Percentiles rank a stretch among this genome's conserved stretches.
Evolutionary conservation across 2,113 vertebrate species (phyloP).

Genomic region (Scomber japonicus): DNA sequence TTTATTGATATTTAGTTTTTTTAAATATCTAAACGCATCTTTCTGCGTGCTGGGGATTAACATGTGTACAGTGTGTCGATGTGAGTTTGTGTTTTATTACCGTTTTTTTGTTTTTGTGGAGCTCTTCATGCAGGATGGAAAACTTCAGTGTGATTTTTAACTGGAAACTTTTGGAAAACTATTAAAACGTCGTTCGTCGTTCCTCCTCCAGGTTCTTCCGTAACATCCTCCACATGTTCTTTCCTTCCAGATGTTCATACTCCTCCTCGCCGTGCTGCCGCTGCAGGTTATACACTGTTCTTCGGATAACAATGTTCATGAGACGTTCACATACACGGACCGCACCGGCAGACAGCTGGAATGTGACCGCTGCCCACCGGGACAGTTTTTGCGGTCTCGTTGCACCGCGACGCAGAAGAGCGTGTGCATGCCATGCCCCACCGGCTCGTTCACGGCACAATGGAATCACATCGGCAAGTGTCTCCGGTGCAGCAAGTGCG

Average conservation of each 20-base stretch:
- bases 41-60: too few species aligned
- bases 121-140: too few species aligned
- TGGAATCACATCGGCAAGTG: slow-evolving; percentile 80
- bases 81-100: too few species aligned
- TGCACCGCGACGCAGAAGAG: slow-evolving; percentile 63
- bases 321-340: background rate
- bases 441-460: slow-evolving; percentile 74
- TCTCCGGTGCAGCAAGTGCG: slow-evolving; percentile 74
- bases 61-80: too few species aligned
- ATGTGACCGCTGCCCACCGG: slow-evolving; percentile 74
- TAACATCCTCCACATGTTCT: too few species aligned
- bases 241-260: background rate
- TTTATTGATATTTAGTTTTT: too few species aligned
- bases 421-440: slow-evolving; percentile 65
- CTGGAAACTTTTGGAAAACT: too few species aligned
- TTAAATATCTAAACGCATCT: too few species aligned
- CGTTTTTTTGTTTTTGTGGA: too few species aligned
- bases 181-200: too few species aligned
- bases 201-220: background rate
- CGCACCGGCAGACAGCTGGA: slow-evolving; percentile 5
- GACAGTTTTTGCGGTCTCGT: slow-evolving; percentile 31
- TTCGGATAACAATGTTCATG: accelerated
- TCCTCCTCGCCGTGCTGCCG: background rate
- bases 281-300: background rate
- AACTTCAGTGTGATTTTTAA: too few species aligned